Conservation (phyloP, 2,888 invertebrate genomes). For the Girardia tigrina region DNA sequence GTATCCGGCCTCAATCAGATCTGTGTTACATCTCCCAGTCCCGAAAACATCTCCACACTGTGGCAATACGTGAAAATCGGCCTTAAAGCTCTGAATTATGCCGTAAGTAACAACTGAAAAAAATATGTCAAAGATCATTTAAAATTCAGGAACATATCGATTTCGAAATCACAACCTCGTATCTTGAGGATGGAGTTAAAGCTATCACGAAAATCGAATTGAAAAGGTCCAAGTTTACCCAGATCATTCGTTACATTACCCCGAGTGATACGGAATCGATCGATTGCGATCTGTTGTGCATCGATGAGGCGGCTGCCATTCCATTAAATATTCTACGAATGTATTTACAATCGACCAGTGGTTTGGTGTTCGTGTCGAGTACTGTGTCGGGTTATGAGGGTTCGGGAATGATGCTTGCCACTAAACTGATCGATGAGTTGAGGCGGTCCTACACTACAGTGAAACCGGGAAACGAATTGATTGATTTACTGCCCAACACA, state of each 20-base stretch:
- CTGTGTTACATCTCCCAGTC: conserved; percentile 90
- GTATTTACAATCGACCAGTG: conserved; percentile 57
- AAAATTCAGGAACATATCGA: background rate
- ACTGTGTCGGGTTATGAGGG: conserved; percentile 97
- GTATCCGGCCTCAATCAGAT: conserved; percentile 62
- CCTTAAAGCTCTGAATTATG: conserved; percentile 75
- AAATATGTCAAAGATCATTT: conserved; percentile 28
- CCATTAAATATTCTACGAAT: conserved; percentile 78
- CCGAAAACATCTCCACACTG: conserved; percentile 88
- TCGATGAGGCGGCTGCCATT: conserved; percentile 97
- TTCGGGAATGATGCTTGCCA: conserved; percentile 80
- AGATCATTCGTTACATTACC: conserved; percentile 28
- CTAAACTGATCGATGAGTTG: conserved; percentile 81
- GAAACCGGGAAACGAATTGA: background rate
- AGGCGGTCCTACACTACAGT: conserved; percentile 43
- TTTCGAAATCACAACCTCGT: background rate
- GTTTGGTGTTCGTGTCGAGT: conserved; percentile 76
- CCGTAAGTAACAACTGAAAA: conserved; percentile 41
- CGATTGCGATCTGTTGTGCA: conserved; percentile 65
- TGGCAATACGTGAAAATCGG: conserved; percentile 93
- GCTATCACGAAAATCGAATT: background rate
- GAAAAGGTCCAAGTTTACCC: conserved; percentile 29
- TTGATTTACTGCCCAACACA: too few species aligned
- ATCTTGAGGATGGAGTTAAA: background rate
- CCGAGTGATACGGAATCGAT: conserved; percentile 30